These are phyloP conservation scores for Diplolepis rosae DNA, from an alignment of 2,888 invertebrate species.

Conservation along the genomic window DNA sequence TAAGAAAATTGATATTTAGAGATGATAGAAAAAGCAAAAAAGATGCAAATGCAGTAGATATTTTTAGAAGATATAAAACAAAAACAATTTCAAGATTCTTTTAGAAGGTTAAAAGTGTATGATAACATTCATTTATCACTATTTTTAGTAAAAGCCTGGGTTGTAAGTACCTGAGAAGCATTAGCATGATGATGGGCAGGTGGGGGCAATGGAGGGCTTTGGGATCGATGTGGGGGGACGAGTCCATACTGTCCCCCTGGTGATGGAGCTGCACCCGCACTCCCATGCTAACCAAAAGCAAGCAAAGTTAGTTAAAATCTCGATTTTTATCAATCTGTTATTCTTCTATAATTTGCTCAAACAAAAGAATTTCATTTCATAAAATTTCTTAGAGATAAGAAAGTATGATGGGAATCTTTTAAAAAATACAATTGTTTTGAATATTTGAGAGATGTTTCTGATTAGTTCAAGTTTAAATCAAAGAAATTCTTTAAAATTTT, in stretches of 20 bases:
- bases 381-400: too few relatives aligned
- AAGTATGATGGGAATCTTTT: too few relatives aligned
- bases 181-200: constrained; percentile 85
- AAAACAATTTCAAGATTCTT: not conserved
- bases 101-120: too few relatives aligned
- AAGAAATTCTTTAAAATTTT: constrained; percentile 27
- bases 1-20: too few relatives aligned
- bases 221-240: constrained; percentile 73
- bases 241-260: constrained; percentile 71
- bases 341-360: constrained; percentile 11
- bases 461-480: too few relatives aligned
- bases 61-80: constrained; percentile 1
- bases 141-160: constrained; percentile 11
- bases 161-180: constrained; percentile 71
- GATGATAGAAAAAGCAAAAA: not conserved
- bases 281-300: constrained; percentile 71
- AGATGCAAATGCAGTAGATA: too few relatives aligned
- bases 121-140: too few relatives aligned
- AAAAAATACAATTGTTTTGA: too few relatives aligned
- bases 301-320: constrained; percentile 60
- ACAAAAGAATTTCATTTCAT: not conserved
- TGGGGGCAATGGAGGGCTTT: constrained; percentile 82
- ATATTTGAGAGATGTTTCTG: too few relatives aligned
- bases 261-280: constrained; percentile 67
- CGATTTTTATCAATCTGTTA: constrained; percentile 31